phyloP scores from a whole-genome alignment of 2,888 invertebrate species.

The Drosophila melanocephala region DNA sequence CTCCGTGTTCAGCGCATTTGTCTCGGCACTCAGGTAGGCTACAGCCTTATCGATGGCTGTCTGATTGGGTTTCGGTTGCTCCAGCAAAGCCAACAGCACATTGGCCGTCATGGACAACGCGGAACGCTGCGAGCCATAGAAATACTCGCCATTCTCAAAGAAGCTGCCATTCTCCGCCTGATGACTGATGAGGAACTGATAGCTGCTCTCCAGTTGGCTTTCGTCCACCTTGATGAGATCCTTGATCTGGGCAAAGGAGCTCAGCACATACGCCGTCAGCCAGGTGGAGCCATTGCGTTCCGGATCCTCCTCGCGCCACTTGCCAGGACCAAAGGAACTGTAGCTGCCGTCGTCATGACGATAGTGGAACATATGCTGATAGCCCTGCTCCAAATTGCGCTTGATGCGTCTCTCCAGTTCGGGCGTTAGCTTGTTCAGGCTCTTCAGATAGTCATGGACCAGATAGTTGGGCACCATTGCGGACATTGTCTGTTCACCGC shows the following conservation, averaged over 20 bases:
- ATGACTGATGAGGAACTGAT: constrained; percentile 89
- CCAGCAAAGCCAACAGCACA: constrained; percentile 90
- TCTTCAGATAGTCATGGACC: constrained; percentile 92
- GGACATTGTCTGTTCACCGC: constrained; percentile 91
- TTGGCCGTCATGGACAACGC: constrained; percentile 92
- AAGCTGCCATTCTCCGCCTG: constrained; percentile 92
- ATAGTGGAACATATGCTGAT: constrained; percentile 95
- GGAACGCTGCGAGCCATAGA: constrained; percentile 89
- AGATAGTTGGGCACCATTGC: constrained; percentile 89
- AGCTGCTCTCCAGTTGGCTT: constrained; percentile 88
- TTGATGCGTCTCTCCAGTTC: constrained; percentile 88
- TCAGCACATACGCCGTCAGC: constrained; percentile 93
- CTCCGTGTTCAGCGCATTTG: constrained; percentile 88
- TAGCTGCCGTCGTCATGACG: constrained; percentile 95
- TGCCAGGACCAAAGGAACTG: constrained; percentile 90
- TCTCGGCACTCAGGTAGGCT: constrained; percentile 89
- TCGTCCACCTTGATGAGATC: constrained; percentile 90
- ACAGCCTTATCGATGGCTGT: constrained; percentile 91
- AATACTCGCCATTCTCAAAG: constrained; percentile 90
- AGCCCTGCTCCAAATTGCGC: constrained; percentile 91
- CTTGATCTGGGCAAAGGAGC: constrained; percentile 90
- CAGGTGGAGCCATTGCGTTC: constrained; percentile 89
- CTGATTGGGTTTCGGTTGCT: constrained; percentile 86
- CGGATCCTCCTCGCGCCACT: constrained; percentile 85
- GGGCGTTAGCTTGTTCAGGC: constrained; percentile 88